Conservation (phyloP, 2,113 vertebrate genomes). For the Eptatretus burgeri region DNA sequence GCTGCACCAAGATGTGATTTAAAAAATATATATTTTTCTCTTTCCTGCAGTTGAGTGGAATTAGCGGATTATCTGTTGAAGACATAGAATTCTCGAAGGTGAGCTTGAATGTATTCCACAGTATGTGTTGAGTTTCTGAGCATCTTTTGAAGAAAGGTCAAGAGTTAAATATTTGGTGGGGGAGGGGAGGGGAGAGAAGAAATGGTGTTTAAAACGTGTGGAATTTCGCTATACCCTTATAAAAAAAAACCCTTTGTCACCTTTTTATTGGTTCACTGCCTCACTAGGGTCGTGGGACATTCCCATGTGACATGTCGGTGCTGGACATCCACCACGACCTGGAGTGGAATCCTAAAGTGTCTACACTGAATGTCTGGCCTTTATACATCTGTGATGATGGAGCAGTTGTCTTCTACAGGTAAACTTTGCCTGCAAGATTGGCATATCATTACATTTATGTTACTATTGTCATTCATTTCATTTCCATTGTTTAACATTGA, state of each 20-base stretch:
- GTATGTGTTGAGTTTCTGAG: no score
- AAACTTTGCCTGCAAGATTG: conserved; percentile 9
- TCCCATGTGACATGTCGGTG: conserved; percentile 90
- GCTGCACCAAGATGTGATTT: background rate
- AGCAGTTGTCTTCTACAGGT: conserved; percentile 97
- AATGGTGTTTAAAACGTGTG: no score
- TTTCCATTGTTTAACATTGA: background rate
- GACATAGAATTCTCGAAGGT: conserved; percentile 94
- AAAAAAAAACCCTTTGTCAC: no score
- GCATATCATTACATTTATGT: background rate
- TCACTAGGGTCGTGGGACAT: conserved; percentile 64
- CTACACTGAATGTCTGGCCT: conserved; percentile 82
- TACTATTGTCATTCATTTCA: background rate
- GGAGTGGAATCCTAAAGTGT: conserved; percentile 97
- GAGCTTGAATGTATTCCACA: conserved; percentile 9
- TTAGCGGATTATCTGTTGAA: conserved; percentile 49
- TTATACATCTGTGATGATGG: conserved; percentile 97
- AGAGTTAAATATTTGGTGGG: no score
- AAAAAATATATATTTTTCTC: conserved; percentile 10
- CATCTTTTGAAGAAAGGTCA: no score
- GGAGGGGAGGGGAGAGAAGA: no score
- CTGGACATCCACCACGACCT: conserved; percentile 93
- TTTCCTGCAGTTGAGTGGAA: conserved; percentile 42
- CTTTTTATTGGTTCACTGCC: no score
- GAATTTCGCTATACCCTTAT: no score